A percentile compares a stretch with the other conserved stretches of the same genome.
Conservation (phyloP, 2,113 vertebrate genomes). For the Rhynchopsitta pachyrhyncha region DNA sequence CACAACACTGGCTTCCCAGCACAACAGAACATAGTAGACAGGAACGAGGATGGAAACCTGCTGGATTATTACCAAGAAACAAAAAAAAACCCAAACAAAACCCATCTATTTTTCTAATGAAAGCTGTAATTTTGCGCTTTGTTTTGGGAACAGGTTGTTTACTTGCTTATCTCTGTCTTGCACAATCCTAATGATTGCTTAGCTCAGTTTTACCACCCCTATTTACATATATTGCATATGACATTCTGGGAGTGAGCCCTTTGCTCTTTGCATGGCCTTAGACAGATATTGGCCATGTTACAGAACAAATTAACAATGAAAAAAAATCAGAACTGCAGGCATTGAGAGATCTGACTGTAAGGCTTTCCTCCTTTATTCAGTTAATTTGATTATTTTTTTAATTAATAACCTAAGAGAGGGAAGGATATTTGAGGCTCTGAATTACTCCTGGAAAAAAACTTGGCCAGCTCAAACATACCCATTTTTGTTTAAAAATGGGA, state of each 20-base stretch:
- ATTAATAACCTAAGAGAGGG: neutral
- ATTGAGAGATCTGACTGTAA: neutral
- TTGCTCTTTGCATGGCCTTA: constrained; percentile 14
- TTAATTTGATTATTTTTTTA: neutral
- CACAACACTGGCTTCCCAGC: neutral
- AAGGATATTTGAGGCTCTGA: neutral
- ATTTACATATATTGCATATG: neutral
- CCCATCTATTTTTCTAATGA: neutral
- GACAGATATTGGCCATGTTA: neutral
- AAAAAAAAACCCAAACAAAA: neutral
- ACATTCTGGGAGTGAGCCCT: neutral
- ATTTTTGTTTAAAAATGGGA: neutral
- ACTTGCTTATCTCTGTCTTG: neutral
- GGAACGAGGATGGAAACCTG: neutral
- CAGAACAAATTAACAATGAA: neutral
- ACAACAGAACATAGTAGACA: neutral
- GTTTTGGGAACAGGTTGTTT: neutral
- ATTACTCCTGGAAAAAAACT: neutral
- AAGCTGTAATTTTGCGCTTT: neutral
- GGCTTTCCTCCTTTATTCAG: neutral
- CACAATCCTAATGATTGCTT: neutral
- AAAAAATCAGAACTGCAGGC: neutral
- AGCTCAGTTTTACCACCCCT: neutral
- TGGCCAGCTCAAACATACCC: neutral
- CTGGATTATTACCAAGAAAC: neutral